Base-by-base conservation (phyloP, 2,797 vertebrate genomes). In the Gobio occitaniae region DNA sequence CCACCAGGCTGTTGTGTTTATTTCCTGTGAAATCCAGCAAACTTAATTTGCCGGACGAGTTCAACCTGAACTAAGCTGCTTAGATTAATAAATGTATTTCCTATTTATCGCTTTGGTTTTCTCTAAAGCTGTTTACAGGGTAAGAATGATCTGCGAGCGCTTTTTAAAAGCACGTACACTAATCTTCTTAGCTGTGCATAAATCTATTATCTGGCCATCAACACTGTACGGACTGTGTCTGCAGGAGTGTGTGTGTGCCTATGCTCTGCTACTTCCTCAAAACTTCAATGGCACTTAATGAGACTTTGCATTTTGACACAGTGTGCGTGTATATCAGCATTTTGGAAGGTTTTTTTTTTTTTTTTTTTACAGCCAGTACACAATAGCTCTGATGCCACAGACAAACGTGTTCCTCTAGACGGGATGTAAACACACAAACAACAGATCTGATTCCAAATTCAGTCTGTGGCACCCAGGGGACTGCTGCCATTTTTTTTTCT, bases 21-120 rank as follows among this genome's bases (percentile, higher is more conserved):
- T 94, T 95, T 94, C 93, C 94, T 94, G 93, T 93, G 92, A 94
- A 95, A 95, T 95, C 93, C 95, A 86, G 91, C 91, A 93, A 95
- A 95, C 93, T 95, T 95, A 94, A 95, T 95, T 96, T 96, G 93
- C 94, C 70, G 90, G 90, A 94, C 91, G 90, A 95, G 92, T 93
- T 92, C 93, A 95, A 95, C 94, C 95, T 94, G 94, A 95, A 95
- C 94, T 96, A 96, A 95, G 94, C 92, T 92, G 94, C 95, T 96
- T 94, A 93, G 94, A 93, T 94, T 95, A 95, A 95, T 96, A 95
- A 95, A 95, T 93, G 92, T 91, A 93, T 96, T 95, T 94, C 92
- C 77, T 92, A 93, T 95, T 95, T 94, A 95, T 94, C 91, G 92
- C 91, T 94, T 94, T 95, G 93, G 95, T 95, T 95, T 94, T 92